A percentile compares a stretch with the other conserved stretches of the same genome.
Conservation (phyloP, 2,888 invertebrate species). For the Drosophila niveifrons region DNA sequence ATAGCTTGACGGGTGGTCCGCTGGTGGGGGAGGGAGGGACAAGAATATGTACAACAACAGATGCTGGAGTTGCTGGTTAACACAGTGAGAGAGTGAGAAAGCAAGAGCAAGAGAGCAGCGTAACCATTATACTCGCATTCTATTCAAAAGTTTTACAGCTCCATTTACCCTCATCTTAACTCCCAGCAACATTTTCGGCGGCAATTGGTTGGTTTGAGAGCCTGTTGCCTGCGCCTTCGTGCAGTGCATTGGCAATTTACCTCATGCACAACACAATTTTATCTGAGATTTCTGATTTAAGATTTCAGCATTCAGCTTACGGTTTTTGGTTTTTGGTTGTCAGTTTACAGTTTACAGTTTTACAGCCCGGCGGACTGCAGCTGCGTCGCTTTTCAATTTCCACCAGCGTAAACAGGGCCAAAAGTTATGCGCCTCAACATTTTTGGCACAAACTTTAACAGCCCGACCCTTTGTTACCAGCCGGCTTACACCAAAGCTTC, state of each 20-base stretch:
- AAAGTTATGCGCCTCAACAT: slow-evolving; percentile 61
- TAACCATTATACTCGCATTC: slow-evolving; percentile 39
- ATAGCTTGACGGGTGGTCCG: slow-evolving; percentile 1
- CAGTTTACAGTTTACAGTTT: slow-evolving; percentile 14
- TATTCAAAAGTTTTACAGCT: slow-evolving; percentile 47
- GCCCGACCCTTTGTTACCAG: slow-evolving; percentile 9
- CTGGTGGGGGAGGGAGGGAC: neutral
- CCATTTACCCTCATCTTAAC: neutral
- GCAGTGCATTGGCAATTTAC: slow-evolving; percentile 16
- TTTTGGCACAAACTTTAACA: slow-evolving; percentile 44
- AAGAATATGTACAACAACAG: neutral
- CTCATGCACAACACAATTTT: slow-evolving; percentile 46
- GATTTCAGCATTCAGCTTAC: slow-evolving; percentile 27
- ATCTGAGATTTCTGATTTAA: slow-evolving; percentile 46
- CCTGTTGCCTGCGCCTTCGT: neutral
- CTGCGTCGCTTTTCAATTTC: slow-evolving; percentile 52
- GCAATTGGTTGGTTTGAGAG: slow-evolving; percentile 1
- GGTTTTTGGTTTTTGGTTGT: slow-evolving; percentile 12
- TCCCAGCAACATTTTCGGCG: neutral
- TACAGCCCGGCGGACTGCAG: slow-evolving; percentile 25
- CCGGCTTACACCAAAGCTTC: slow-evolving; percentile 5
- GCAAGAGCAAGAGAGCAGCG: neutral
- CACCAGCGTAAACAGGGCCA: slow-evolving; percentile 57
- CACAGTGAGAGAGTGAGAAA: neutral
- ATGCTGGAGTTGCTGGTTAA: slow-evolving; percentile 12